These are phyloP conservation scores for Mus spicilegus DNA, from an alignment of 2,113 vertebrate genomes.

Conservation along the genomic window DNA sequence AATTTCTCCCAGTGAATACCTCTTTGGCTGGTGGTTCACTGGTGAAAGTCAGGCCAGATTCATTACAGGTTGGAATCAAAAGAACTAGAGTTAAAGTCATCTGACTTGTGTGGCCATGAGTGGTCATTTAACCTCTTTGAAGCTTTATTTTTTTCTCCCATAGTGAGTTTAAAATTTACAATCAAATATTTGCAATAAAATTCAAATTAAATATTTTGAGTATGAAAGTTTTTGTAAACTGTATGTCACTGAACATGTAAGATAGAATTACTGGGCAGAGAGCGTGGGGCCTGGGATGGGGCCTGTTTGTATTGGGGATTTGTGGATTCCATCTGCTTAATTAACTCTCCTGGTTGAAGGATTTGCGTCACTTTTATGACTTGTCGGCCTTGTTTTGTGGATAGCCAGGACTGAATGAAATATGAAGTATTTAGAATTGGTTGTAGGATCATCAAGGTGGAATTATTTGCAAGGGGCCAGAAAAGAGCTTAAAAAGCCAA, in stretches of 20 bases:
- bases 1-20: not conserved
- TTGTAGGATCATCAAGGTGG: not conserved
- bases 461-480: not conserved
- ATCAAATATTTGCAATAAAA: constrained; percentile 7
- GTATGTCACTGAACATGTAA: not conserved
- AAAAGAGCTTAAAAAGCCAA: not conserved
- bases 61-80: not conserved
- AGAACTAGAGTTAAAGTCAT: not conserved
- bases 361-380: not conserved
- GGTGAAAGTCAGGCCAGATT: constrained; percentile 4
- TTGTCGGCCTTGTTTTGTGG: not conserved
- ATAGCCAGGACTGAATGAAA: constrained; percentile 32
- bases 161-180: not conserved
- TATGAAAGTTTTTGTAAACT: not conserved
- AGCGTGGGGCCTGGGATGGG: not conserved
- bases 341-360: not conserved
- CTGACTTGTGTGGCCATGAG: not conserved
- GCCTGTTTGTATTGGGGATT: not conserved
- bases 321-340: not conserved
- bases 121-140: not conserved
- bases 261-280: not conserved
- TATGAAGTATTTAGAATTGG: not conserved
- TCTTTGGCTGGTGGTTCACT: constrained; percentile 42
- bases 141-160: constrained; percentile 7
- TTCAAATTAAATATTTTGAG: constrained; percentile 38